phyloP scores from a whole-genome alignment of 2,888 invertebrate species.

The Coleophora flavipennella region DNA sequence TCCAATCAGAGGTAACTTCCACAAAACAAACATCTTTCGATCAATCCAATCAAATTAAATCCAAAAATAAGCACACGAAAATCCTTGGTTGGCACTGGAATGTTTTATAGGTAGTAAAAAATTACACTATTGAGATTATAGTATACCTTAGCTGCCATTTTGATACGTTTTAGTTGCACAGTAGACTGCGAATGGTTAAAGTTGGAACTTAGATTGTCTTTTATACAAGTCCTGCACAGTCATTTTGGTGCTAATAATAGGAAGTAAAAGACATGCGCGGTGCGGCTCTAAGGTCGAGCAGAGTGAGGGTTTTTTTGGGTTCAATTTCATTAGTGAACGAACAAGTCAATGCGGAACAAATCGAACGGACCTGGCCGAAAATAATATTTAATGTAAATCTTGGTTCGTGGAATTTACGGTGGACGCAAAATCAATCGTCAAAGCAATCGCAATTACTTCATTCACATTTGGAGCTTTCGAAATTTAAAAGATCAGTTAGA shows the following conservation, averaged over 20 bases:
- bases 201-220: constrained; percentile 42
- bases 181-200: constrained; percentile 59
- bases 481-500: too few species aligned
- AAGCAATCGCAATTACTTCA: too few species aligned
- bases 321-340: constrained; percentile 42
- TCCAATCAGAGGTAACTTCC: too few species aligned
- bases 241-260: constrained; percentile 50
- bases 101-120: too few species aligned
- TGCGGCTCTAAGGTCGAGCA: constrained; percentile 44
- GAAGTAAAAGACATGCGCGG: constrained; percentile 53
- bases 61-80: neutral
- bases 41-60: too few species aligned
- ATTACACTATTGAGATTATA: constrained; percentile 7
- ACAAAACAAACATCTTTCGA: too few species aligned
- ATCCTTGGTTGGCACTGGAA: neutral
- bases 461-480: too few species aligned
- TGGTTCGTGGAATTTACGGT: too few species aligned
- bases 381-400: too few species aligned
- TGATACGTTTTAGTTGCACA: constrained; percentile 54
- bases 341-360: constrained; percentile 49
- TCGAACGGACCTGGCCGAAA: constrained; percentile 20
- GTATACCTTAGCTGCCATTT: constrained; percentile 68
- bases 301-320: constrained; percentile 50
- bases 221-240: constrained; percentile 46
- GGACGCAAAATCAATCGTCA: too few species aligned